These are phyloP conservation scores for Embidobia sp. DNA, from an alignment of 2,888 invertebrate genomes.

Conservation along the genomic window DNA sequence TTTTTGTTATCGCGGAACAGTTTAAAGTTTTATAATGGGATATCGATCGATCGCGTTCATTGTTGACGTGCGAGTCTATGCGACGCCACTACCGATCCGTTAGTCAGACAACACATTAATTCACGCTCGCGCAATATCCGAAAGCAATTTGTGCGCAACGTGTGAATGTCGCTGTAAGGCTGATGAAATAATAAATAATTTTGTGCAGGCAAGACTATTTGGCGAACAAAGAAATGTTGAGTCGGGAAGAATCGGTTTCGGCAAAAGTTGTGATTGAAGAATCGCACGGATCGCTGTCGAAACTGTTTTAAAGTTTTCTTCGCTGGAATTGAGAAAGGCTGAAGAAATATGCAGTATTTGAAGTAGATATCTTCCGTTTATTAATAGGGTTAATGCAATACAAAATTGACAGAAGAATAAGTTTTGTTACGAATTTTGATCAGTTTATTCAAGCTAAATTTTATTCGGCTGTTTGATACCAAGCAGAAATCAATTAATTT, in stretches of 20 bases:
- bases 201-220: not conserved
- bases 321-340: not conserved
- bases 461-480: too few relatives aligned
- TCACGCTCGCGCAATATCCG: conserved; percentile 50
- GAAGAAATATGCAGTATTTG: too few relatives aligned
- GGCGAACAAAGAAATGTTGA: not conserved
- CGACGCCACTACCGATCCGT: conserved; percentile 44
- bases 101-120: conserved; percentile 68
- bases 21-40: conserved; percentile 69
- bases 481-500: too few relatives aligned
- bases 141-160: conserved; percentile 33
- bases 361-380: too few relatives aligned
- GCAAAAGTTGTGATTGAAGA: conserved; percentile 5
- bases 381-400: too few relatives aligned
- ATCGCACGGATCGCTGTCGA: not conserved
- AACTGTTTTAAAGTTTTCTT: not conserved
- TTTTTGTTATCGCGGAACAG: conserved; percentile 64
- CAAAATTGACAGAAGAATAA: too few relatives aligned
- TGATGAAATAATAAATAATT: conserved; percentile 32
- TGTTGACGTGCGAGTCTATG: conserved; percentile 69
- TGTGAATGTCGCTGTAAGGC: conserved; percentile 1
- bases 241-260: not conserved
- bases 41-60: conserved; percentile 67
- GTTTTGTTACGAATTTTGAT: too few relatives aligned
- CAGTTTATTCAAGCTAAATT: too few relatives aligned